phyloP scores from a whole-genome alignment of 2,888 invertebrate genomes.

The Dynastes tityus region DNA sequence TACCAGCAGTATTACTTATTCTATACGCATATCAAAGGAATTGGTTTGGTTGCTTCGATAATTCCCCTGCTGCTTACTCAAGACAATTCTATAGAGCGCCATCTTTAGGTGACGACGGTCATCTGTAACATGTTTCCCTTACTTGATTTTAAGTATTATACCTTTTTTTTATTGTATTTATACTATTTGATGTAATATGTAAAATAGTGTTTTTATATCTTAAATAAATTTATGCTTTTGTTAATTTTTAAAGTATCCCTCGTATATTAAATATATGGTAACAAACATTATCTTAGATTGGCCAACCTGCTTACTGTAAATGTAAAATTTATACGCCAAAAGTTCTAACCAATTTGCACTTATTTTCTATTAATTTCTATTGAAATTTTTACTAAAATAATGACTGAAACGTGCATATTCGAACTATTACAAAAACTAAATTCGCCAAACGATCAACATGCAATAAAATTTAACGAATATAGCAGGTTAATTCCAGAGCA shows the following conservation, averaged over 20 bases:
- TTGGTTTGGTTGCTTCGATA: slow-evolving; percentile 75
- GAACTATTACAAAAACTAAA: slow-evolving; percentile 35
- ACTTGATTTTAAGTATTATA: neutral
- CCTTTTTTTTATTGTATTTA: neutral
- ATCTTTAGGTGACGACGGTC: slow-evolving; percentile 43
- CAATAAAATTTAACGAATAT: slow-evolving; percentile 30
- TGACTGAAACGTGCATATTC: slow-evolving; percentile 40
- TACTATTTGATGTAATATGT: neutral
- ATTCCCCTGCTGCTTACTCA: slow-evolving; percentile 76
- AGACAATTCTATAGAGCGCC: slow-evolving; percentile 79
- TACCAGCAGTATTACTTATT: slow-evolving; percentile 77
- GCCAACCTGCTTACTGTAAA: too few relatives aligned
- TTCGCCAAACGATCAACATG: neutral
- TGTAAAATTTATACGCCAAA: too few relatives aligned
- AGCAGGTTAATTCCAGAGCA: slow-evolving; percentile 44
- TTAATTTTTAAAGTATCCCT: neutral
- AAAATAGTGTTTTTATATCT: neutral
- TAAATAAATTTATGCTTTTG: slow-evolving; percentile 1
- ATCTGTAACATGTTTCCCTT: neutral
- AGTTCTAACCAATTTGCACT: too few relatives aligned
- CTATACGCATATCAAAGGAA: slow-evolving; percentile 78
- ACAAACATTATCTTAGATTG: neutral
- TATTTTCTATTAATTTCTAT: neutral
- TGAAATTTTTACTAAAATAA: neutral
- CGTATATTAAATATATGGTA: neutral